Base-by-base conservation (phyloP, 2,888 invertebrate genomes). In the Epirrita christyi region DNA sequence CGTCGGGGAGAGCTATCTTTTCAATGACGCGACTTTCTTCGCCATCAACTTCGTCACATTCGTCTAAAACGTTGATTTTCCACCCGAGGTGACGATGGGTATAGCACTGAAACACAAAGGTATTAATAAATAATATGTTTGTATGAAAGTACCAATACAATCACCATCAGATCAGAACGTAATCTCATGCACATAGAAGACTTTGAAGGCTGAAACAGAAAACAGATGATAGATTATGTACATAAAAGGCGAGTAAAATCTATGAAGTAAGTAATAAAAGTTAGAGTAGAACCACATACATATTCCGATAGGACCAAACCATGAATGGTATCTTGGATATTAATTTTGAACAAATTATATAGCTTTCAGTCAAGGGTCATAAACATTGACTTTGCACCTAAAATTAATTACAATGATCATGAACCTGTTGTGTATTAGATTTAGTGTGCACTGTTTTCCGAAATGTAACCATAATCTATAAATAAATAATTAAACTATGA, bases 51-150 rank as follows among this genome's bases (percentile, higher is more conserved):
- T 80, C 83, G 66, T 97, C 96, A 76, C 97, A 98, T 43, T 93
- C 93, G 81, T 98, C 98, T 64, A 96, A 92, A 0, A 99, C 97
- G 83, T 97, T 96, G 72, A 99, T 98, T 89, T 97, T 98, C 97
- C 98, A 98, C 46, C 98, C 98, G 75, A 98, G 94, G 81, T 98
- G 95, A 63, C 98, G 96, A 84, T 98, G 98, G 4, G 97, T 96
- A 93, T 95, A 98, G 83, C 98, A 98, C 96, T 98, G 93, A 56
- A 93, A 93, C 68, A 71, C 50, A 47, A 44, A 40, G 34, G 36
- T 40, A 27, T 14, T 15, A 10, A 36, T 55, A 42, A 46, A 44
- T 21, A n/a, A 42, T n/a, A 27, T n/a, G 48, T 28, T 49, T 37
- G 6, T 28, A 53, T 14, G 47, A 48, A 42, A 42, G 10, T 14